Conservation (phyloP, 2,888 invertebrate genomes). For the Anoncus sp. region DNA sequence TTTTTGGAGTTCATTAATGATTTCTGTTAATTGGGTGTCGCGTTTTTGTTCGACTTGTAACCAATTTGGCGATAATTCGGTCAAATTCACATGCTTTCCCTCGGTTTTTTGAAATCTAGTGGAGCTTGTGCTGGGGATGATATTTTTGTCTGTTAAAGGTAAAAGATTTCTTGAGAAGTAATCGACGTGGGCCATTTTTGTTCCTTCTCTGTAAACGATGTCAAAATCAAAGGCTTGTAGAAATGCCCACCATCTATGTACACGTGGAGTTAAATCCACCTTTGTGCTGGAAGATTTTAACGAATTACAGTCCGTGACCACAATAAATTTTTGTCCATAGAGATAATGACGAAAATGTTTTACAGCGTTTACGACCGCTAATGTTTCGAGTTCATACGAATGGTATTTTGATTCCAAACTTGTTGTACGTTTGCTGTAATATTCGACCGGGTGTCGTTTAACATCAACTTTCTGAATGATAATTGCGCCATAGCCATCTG, state of each 20-base stretch:
- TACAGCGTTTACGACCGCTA: not conserved
- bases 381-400: conserved; percentile 6
- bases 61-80: no score
- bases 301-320: conserved; percentile 20
- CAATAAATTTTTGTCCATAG: conserved; percentile 6
- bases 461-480: not conserved
- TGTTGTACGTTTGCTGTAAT: not conserved
- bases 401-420: not conserved
- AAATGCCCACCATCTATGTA: conserved; percentile 46
- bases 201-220: not conserved
- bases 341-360: conserved; percentile 20
- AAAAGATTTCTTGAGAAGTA: no score
- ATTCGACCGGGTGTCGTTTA: not conserved
- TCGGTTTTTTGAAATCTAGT: no score
- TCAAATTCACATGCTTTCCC: no score
- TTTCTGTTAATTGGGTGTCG: no score
- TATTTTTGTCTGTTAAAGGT: no score
- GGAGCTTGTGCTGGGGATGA: no score
- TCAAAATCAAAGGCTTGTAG: not conserved
- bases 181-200: no score
- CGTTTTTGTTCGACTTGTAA: no score
- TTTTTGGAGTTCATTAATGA: no score
- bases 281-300: not conserved
- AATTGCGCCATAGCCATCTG: not conserved
- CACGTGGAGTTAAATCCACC: conserved; percentile 19